Evolutionary conservation across 2,113 vertebrate species (phyloP).

Genomic region (Podiceps cristatus): DNA sequence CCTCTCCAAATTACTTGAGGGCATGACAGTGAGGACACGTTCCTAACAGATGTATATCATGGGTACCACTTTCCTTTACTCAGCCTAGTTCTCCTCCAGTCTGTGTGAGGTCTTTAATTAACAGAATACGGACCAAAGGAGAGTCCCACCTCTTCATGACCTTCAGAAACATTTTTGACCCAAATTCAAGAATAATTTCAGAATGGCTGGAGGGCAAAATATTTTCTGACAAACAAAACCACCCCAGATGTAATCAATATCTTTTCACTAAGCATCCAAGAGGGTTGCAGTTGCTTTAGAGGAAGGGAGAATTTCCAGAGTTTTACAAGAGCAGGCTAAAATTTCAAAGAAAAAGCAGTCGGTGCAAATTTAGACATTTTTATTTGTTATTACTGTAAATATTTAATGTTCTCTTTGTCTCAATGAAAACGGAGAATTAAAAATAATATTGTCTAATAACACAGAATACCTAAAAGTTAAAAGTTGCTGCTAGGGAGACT

Average conservation of each 20-base stretch:
- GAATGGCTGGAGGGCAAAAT: neutral
- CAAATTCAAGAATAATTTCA: slow-evolving; percentile 2
- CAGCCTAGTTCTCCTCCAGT: neutral
- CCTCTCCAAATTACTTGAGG: neutral
- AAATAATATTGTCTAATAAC: slow-evolving; percentile 50
- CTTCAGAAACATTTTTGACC: neutral
- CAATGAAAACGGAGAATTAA: slow-evolving; percentile 7
- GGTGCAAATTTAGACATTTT: neutral
- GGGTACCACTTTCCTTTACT: neutral
- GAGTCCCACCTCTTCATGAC: neutral
- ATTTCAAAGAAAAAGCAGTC: slow-evolving; percentile 51
- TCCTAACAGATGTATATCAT: neutral
- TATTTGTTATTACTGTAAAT: slow-evolving; percentile 52
- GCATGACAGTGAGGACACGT: neutral
- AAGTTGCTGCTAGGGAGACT: neutral
- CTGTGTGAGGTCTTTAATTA: neutral
- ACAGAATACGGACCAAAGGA: neutral
- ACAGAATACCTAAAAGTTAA: neutral
- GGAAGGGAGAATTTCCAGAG: neutral
- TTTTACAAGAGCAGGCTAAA: neutral
- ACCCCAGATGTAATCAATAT: slow-evolving; percentile 12
- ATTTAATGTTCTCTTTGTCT: slow-evolving; percentile 58
- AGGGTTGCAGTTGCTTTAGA: neutral
- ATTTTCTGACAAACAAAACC: slow-evolving; percentile 17
- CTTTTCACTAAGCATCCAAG: slow-evolving; percentile 32